These are phyloP conservation scores for Odocoileus virginianus DNA, from an alignment of 2,113 vertebrate species.

Conservation along the genomic window DNA sequence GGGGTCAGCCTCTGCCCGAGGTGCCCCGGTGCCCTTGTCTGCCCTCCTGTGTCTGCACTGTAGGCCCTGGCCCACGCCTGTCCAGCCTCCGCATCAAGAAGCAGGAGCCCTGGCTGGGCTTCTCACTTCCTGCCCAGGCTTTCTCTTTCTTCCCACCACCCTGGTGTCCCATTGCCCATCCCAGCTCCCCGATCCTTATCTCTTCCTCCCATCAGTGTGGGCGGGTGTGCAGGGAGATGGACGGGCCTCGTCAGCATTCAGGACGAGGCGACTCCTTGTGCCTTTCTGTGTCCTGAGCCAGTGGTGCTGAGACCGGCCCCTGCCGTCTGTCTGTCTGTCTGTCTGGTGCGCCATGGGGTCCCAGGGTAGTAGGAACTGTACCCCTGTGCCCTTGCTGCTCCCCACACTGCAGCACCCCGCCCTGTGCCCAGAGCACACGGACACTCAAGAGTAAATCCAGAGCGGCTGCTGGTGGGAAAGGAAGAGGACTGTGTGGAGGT, in stretches of 20 bases:
- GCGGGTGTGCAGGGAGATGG: neutral
- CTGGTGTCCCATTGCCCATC: neutral
- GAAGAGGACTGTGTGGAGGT: accelerated
- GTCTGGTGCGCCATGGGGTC: neutral
- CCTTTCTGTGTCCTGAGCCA: neutral
- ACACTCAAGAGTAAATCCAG: neutral
- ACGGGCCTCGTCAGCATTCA: neutral
- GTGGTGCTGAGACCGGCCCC: neutral
- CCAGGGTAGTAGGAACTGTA: neutral
- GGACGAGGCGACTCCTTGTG: neutral
- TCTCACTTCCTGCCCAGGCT: neutral
- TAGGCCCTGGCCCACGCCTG: neutral
- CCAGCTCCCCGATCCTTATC: neutral
- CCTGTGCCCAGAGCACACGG: neutral
- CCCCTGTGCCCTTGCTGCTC: neutral
- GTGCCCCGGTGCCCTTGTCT: accelerated
- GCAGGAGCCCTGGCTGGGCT: neutral
- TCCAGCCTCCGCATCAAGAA: neutral
- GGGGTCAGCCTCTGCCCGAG: neutral
- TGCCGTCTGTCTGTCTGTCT: neutral
- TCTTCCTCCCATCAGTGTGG: neutral
- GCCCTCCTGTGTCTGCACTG: neutral
- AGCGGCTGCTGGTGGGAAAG: accelerated
- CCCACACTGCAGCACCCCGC: neutral
- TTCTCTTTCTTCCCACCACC: neutral